These are phyloP conservation scores for Enchytraeus crypticus DNA, from an alignment of 2,888 invertebrate species.

Conservation along the genomic window DNA sequence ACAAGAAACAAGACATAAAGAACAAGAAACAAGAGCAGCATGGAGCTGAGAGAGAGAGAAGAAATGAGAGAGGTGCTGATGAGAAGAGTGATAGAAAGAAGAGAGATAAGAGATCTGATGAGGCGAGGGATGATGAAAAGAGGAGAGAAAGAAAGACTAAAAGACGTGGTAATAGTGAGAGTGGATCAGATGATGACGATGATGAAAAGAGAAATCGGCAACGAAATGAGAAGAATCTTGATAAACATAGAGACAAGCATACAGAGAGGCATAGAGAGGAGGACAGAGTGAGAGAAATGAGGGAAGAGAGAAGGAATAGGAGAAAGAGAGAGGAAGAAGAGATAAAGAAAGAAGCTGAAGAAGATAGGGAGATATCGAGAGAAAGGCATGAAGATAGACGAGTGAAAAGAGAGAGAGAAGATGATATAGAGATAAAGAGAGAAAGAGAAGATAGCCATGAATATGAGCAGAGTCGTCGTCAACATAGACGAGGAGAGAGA, in stretches of 20 bases:
- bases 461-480: background rate
- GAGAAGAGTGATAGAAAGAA: background rate
- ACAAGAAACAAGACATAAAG: background rate
- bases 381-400: background rate
- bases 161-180: no score
- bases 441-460: background rate
- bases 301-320: background rate
- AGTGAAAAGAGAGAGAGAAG: background rate
- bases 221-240: background rate
- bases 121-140: no score
- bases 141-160: no score
- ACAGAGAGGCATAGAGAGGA: background rate
- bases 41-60: background rate
- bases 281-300: background rate
- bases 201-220: background rate
- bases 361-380: background rate
- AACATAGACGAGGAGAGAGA: background rate
- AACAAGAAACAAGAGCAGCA: background rate
- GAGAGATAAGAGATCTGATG: no score
- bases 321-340: background rate
- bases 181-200: background rate
- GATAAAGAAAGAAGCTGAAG: constrained; percentile 1
- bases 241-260: background rate
- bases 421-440: background rate
- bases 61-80: background rate